These are phyloP conservation scores for Enoplosus armatus DNA, from an alignment of 2,797 vertebrate genomes.

Conservation along the genomic window DNA sequence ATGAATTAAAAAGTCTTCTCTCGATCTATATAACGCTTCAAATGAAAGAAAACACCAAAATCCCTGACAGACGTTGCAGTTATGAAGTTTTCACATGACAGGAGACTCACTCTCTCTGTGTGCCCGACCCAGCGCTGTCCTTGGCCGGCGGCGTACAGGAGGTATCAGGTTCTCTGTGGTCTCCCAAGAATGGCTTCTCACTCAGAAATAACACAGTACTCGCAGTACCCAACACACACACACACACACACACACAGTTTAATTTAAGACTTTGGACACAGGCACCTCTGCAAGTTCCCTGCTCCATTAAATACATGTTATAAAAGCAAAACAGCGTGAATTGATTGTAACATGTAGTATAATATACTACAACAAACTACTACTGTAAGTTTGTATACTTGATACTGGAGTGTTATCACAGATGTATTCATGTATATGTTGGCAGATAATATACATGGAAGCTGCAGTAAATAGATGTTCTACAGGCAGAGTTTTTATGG, in stretches of 20 bases:
- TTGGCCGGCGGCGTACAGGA: slow-evolving; percentile 8
- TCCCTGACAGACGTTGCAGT: neutral
- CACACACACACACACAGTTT: slow-evolving; percentile 41
- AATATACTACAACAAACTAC: too few species aligned
- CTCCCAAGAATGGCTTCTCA: slow-evolving; percentile 60
- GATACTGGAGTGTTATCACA: too few species aligned
- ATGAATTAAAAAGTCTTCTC: neutral
- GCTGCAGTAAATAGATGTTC: too few species aligned
- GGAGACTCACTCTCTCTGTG: neutral
- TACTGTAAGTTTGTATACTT: too few species aligned
- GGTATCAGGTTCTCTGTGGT: slow-evolving; percentile 66
- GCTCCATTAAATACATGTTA: slow-evolving; percentile 9
- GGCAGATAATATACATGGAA: too few species aligned
- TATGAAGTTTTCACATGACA: neutral
- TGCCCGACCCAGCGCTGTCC: slow-evolving; percentile 25
- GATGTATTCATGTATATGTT: too few species aligned
- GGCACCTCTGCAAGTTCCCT: slow-evolving; percentile 14
- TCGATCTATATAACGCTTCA: fast-evolving
- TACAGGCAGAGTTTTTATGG: too few species aligned
- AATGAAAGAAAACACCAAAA: neutral
- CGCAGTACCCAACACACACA: slow-evolving; percentile 13
- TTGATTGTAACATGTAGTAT: neutral
- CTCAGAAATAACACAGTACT: slow-evolving; percentile 73
- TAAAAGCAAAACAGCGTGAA: neutral
- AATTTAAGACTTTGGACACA: slow-evolving; percentile 58